Evolutionary conservation across 2,797 vertebrate genomes (phyloP), one percentile per base, ranked within the genome.

Genomic region (Chlorospingus flavigularis): DNA sequence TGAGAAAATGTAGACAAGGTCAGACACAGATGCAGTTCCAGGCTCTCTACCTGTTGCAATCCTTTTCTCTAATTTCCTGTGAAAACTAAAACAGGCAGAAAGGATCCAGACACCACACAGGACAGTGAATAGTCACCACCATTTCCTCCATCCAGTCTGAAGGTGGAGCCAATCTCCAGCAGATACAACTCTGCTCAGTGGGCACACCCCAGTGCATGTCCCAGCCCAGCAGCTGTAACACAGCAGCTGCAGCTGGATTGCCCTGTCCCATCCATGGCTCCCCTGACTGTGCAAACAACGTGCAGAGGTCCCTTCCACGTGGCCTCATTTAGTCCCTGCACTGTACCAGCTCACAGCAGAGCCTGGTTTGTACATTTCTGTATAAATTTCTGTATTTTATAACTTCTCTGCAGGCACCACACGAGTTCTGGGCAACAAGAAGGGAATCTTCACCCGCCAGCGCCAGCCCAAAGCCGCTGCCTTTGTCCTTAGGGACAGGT

Each of bases 381-480:
- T 18, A 42, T 42, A 17, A 42, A 42, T 42, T 47, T 74, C 24
- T 89, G 72, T 86, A 21, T 84, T 95, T 91, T 90, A 0, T 68
- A 30, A 86, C 71, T 85, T 93, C 66, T 85, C 93, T 93, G 13
- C 96, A 99, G 99, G 94, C 17, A 76, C 97, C 88, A 87, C 18
- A 0, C 98, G 99, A 75, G 98, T 98, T 54, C 63, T 99, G 58
- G 99, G 99, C 17, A 99, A 99, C 96, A 99, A 98, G 95, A 99
- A 99, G 93, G 99, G 99, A 25, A 97, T 99, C 90, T 99, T 99
- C 95, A 99, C 97, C 42, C 98, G 99, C 9, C 99, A 99, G 65
- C 97, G 99, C 67, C 99, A 99, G 91, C 99, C 99, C 33, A 99
- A 99, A 97, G 92, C 98, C 5, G 98, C 98, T 7, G 99, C 99